phyloP scores from a whole-genome alignment of 2,797 vertebrate species.

The Amniataba percoides region DNA sequence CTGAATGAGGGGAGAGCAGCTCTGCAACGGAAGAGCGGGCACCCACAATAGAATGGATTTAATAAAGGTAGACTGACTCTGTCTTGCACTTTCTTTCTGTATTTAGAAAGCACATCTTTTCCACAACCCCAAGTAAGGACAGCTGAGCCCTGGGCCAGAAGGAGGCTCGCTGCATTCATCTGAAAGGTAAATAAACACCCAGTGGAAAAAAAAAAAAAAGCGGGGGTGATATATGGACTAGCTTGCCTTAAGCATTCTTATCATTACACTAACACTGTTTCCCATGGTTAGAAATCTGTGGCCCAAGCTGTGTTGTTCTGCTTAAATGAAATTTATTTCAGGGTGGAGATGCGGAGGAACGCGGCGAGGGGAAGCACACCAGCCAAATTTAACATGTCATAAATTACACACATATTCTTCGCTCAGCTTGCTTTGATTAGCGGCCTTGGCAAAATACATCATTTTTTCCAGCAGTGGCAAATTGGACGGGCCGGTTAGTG shows the following conservation, averaged over 20 bases:
- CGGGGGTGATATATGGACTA: slow-evolving; percentile 45
- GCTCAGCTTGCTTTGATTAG: slow-evolving; percentile 77
- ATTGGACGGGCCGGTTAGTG: slow-evolving; percentile 47
- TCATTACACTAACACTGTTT: slow-evolving; percentile 73
- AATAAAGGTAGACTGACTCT: slow-evolving; percentile 38
- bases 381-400: slow-evolving; percentile 75
- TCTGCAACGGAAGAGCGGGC: slow-evolving; percentile 28
- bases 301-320: slow-evolving; percentile 56
- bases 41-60: slow-evolving; percentile 37
- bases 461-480: slow-evolving; percentile 61
- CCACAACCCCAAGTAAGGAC: slow-evolving; percentile 33
- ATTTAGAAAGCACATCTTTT: slow-evolving; percentile 43
- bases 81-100: slow-evolving; percentile 22
- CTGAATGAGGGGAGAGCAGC: slow-evolving; percentile 4
- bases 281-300: slow-evolving; percentile 66
- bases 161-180: slow-evolving; percentile 56
- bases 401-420: slow-evolving; percentile 73
- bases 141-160: slow-evolving; percentile 35
- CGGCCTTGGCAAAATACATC: slow-evolving; percentile 52
- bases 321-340: slow-evolving; percentile 67
- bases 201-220: slow-evolving; percentile 9
- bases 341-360: slow-evolving; percentile 55
- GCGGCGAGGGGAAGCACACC: slow-evolving; percentile 35
- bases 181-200: slow-evolving; percentile 77
- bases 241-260: slow-evolving; percentile 61